Evolutionary conservation across 2,888 invertebrate species (phyloP), one percentile per base, ranked within the genome.

Genomic region (Drosophila prolongata): DNA sequence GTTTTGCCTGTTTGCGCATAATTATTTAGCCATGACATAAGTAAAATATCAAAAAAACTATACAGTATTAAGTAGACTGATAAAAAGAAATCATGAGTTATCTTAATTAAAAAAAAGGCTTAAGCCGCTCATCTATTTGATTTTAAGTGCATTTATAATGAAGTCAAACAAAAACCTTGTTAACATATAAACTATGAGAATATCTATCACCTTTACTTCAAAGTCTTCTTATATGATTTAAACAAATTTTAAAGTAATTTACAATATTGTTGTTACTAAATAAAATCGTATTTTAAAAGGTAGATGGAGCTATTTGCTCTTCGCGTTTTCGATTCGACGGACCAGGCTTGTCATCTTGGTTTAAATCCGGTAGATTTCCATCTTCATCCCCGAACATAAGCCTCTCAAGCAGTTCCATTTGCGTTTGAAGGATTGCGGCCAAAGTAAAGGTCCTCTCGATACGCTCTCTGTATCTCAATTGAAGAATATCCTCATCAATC

Each of bases 1-100:
- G 78, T 84, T 89, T 87, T 74, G 73, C 75, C 73, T 84, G 81
- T 84, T 85, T 87, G 84, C 78, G 85, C 79, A 86, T 87, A 87
- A 86, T 86, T 86, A 86, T 85, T 84, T 80, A 75, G 73, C 72
- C 73, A 71, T 76, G 77, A 77, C 78, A 76, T 65, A 74, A 65
- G 60, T 61, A 47, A 57, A 54, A 65, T 47, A 11, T 10, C 9
- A 30, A 62, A 30, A 27, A 19, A 56, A 56, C 16, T 16, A 16
- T 16, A 16, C 46, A 56, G 37, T 37, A 46, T 60, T 55, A 27
- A 58, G 47, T 14, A 16, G 6, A 30, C 11, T 44, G 16, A 55
- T 37, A 27, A 2, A 35, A 35, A 35, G 1, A 35, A 10, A 35
- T 35, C 24, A 24, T 24, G 4, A 24, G 4, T 4, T 24, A 24